A percentile compares a stretch with the other conserved stretches of the same genome.
Evolutionary conservation across 1,140 invertebrate species (phyloP).

Genomic region (Pristionchus pacificus): DNA sequence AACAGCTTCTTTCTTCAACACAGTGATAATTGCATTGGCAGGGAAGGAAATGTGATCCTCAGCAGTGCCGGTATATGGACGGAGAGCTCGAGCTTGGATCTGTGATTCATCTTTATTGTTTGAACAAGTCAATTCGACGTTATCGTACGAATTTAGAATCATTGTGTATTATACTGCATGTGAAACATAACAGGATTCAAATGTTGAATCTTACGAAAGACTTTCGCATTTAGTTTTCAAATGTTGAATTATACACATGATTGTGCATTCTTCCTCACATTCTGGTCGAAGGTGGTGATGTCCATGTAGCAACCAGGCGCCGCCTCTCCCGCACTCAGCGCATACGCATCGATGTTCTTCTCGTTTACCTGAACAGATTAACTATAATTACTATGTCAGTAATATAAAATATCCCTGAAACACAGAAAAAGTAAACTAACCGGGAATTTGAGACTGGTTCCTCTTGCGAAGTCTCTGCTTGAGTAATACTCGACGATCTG

Average conservation of each 20-base stretch:
- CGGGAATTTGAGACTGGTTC: conserved; percentile 49
- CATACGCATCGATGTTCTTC: conserved; percentile 42
- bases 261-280: conserved; percentile 21
- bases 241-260: no score
- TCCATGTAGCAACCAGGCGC: conserved; percentile 54
- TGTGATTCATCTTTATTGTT: no score
- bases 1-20: conserved; percentile 46
- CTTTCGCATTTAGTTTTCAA: no score
- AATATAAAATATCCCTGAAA: no score
- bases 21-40: conserved; percentile 41
- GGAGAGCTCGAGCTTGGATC: conserved; percentile 39
- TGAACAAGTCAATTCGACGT: conserved; percentile 33
- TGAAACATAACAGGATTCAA: no score
- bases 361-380: conserved; percentile 44
- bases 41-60: conserved; percentile 46
- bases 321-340: conserved; percentile 8
- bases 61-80: conserved; percentile 38
- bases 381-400: no score
- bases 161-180: no score
- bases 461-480: conserved; percentile 47
- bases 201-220: no score
- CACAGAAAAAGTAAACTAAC: no score
- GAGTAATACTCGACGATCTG: conserved; percentile 54
- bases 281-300: conserved; percentile 48
- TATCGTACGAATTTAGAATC: no score